These are phyloP conservation scores for Hartigia nigra DNA, from an alignment of 2,888 invertebrate species.

Conservation along the genomic window DNA sequence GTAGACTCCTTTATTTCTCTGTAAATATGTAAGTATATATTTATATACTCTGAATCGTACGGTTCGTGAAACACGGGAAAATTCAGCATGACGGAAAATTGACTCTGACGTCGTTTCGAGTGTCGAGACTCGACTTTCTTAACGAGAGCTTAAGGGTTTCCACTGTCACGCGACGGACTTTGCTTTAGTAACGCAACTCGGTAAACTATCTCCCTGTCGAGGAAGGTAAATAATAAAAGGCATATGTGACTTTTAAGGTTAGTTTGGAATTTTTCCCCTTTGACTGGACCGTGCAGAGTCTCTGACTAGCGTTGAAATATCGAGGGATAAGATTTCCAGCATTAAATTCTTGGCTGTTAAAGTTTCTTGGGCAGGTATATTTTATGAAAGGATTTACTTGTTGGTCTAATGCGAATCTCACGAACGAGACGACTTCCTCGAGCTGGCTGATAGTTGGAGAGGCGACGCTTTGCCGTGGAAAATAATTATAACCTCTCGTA, in stretches of 20 bases:
- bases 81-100: background rate
- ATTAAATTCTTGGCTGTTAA: background rate
- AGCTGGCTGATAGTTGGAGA: background rate
- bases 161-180: background rate
- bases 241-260: background rate
- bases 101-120: background rate
- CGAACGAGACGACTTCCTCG: background rate
- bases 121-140: background rate
- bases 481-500: background rate
- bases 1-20: background rate
- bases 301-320: too few relatives aligned
- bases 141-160: background rate
- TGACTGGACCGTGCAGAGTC: background rate
- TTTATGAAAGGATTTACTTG: background rate
- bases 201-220: background rate
- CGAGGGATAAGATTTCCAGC: too few relatives aligned
- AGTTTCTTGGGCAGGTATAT: background rate
- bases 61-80: background rate
- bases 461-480: background rate
- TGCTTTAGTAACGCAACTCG: too few relatives aligned
- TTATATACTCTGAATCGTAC: background rate
- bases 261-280: background rate
- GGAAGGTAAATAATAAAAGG: background rate
- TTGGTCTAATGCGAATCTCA: background rate
- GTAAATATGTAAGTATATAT: background rate